A percentile compares a stretch with the other conserved stretches of the same genome.
Conservation (phyloP, 2,888 invertebrate genomes). For the Sialis fuliginosa region DNA sequence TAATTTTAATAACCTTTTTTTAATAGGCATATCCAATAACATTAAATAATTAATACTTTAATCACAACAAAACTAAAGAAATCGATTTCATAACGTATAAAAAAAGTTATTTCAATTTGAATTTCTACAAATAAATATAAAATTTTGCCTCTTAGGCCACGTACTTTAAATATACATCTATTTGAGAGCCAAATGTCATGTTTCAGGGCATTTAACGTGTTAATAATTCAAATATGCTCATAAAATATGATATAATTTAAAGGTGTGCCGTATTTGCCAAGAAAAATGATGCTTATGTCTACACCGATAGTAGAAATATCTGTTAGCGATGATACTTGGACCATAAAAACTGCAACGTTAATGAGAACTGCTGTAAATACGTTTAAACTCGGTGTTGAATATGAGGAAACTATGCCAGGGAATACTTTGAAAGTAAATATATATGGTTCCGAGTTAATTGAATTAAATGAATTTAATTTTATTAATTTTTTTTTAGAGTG, state of each 20-base stretch:
- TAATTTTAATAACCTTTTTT: no score
- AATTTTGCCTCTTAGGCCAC: no score
- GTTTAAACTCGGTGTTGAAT: conserved; percentile 42
- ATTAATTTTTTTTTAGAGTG: conserved; percentile 27
- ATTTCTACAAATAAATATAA: no score
- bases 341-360: conserved; percentile 35
- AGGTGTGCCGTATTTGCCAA: conserved; percentile 46
- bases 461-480: background rate
- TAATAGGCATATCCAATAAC: no score
- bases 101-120: no score
- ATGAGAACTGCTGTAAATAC: conserved; percentile 32
- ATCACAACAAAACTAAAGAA: no score
- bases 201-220: background rate
- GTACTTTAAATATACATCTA: no score
- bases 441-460: background rate
- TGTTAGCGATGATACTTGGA: conserved; percentile 31
- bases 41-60: no score
- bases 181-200: no score
- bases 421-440: conserved; percentile 24
- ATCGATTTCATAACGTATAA: no score
- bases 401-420: conserved; percentile 47
- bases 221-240: background rate
- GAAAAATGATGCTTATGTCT: conserved; percentile 44
- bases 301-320: conserved; percentile 40
- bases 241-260: conserved; percentile 1